Conservation (phyloP, 1,140 invertebrate species). For the Aleiodes sp. region DNA sequence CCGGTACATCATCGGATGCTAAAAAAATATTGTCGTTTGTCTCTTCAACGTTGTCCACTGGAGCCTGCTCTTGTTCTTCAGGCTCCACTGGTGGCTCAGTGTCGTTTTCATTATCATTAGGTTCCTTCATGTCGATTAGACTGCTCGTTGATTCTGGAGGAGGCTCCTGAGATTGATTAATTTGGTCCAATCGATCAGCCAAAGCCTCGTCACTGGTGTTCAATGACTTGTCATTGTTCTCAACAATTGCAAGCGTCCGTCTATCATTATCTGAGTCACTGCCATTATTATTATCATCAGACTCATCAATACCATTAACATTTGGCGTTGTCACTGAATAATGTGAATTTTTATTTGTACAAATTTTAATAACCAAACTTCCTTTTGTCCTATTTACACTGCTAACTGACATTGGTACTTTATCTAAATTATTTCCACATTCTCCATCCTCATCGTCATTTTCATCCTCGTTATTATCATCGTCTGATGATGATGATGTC, state of each 20-base stretch:
- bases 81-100: no score
- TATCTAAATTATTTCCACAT: neutral
- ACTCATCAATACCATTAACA: conserved; percentile 33
- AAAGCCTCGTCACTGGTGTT: no score
- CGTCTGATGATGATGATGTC: neutral
- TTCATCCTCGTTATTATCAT: conserved; percentile 19
- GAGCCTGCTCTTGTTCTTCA: no score
- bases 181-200: no score
- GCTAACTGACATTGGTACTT: conserved; percentile 43
- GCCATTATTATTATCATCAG: conserved; percentile 22
- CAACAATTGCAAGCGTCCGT: neutral
- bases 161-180: no score
- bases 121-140: no score
- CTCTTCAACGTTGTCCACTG: no score
- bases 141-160: no score
- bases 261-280: conserved; percentile 25
- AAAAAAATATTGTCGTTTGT: conserved; percentile 56
- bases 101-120: neutral
- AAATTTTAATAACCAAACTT: conserved; percentile 63
- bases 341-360: conserved; percentile 60
- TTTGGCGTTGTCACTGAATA: conserved; percentile 54
- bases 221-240: no score
- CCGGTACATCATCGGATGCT: conserved; percentile 72
- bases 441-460: conserved; percentile 24
- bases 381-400: conserved; percentile 52